Evolutionary conservation across 2,113 vertebrate species (phyloP), one percentile per base, ranked within the genome.

Genomic region (Girardinichthys multiradiatus): DNA sequence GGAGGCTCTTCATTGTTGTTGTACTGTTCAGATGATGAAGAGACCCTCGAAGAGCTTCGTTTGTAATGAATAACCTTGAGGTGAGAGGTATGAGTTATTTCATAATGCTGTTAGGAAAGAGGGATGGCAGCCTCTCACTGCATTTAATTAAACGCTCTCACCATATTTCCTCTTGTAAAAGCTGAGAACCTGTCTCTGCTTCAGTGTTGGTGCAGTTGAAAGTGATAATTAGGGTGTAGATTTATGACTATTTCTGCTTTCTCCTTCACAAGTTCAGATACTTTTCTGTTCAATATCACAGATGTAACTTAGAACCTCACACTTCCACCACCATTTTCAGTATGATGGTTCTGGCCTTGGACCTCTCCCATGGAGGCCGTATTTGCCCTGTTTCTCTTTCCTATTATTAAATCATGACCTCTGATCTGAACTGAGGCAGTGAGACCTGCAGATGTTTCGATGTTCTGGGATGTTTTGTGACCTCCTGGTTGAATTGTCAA

Each of bases 31-130:
- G 58, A 80, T 78, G 72, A 81, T 77, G 61, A 75, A 72, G 48
- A 35, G 60, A 29, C 12, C 31, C 27, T 72, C 63, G 39, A 77
- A 26, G 54, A 74, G 74, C 48, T 57, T 59, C 59, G 64, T 76
- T 72, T 72, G 29, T 77, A 58, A 85, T 29, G 54, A 57, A 57
- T 72, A 71, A 84, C 78, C 85, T 84, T 88, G 84, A 83, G 64
- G 64, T 64, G 66, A 64, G 54, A 61, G 58, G 28, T 11, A 26
- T 27, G 60, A 73, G 45, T 70, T 58, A 74, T 80, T 72, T 64
- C 29, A 60, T 62, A 67, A 65, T 31, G 51, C 61, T 70, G 58
- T 70, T 60, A 15, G 35, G 28, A 59, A 54, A 60, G 31, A 73
- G 58, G 35, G 33, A 76, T 28, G 74, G 35, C 39, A 74, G 4